phyloP scores from a whole-genome alignment of 2,797 vertebrate genomes.

The Rhynchonycteris naso region DNA sequence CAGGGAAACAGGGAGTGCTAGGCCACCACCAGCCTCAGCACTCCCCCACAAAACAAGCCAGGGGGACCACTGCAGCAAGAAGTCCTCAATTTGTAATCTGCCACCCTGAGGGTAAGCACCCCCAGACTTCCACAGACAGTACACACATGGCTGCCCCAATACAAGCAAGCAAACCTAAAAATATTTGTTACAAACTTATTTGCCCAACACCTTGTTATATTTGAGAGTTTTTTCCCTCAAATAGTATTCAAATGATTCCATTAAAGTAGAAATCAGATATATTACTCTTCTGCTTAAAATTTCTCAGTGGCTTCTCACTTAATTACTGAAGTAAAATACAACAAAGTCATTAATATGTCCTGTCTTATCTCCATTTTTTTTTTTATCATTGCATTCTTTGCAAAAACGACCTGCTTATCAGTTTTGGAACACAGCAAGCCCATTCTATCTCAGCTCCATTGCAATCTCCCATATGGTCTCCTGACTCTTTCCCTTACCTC shows the following conservation, averaged over 20 bases:
- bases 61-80: no score
- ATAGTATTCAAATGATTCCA: not conserved
- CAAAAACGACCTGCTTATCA: not conserved
- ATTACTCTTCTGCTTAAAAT: constrained; percentile 4
- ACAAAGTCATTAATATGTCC: not conserved
- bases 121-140: no score
- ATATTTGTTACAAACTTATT: no score
- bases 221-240: not conserved
- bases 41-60: no score
- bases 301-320: not conserved
- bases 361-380: not conserved
- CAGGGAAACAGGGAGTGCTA: no score
- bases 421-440: not conserved
- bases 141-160: no score
- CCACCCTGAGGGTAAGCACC: no score
- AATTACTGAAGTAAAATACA: not conserved
- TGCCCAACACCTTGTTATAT: not conserved
- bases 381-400: not conserved
- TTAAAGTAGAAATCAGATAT: constrained; percentile 29
- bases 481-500: not conserved
- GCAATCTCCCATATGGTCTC: not conserved
- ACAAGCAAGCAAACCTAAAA: no score
- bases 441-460: not conserved
- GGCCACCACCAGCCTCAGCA: no score
- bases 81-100: no score